phyloP scores from a whole-genome alignment of 2,888 invertebrate genomes.

The Adela reaumurella region DNA sequence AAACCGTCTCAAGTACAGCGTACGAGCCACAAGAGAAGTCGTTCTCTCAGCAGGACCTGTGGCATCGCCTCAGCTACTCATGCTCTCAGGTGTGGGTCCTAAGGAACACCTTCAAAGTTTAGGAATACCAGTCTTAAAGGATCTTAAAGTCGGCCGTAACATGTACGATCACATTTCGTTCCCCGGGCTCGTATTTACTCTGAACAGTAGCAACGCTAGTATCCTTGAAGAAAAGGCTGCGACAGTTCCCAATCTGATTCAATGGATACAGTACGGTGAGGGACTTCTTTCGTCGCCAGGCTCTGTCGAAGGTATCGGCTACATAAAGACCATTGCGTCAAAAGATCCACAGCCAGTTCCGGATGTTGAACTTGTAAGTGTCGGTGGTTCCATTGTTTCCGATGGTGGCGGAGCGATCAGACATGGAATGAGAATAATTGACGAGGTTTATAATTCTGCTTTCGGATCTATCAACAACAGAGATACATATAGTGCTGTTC shows the following conservation, averaged over 20 bases:
- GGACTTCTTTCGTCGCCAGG: constrained; percentile 60
- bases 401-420: constrained; percentile 54
- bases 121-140: constrained; percentile 58
- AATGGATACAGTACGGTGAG: constrained; percentile 46
- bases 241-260: constrained; percentile 33
- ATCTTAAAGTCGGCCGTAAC: constrained; percentile 64
- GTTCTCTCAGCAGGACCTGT: constrained; percentile 84
- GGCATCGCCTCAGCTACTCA: constrained; percentile 85
- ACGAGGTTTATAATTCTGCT: constrained; percentile 53
- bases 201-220: constrained; percentile 40
- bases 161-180: constrained; percentile 61
- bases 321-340: constrained; percentile 57
- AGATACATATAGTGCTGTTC: constrained; percentile 63
- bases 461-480: constrained; percentile 50
- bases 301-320: constrained; percentile 64
- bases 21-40: constrained; percentile 72
- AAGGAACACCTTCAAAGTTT: constrained; percentile 52
- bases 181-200: constrained; percentile 43
- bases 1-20: constrained; percentile 42
- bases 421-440: constrained; percentile 53
- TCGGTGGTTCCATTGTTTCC: constrained; percentile 60
- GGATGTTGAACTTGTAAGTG: constrained; percentile 63
- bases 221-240: constrained; percentile 38
- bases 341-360: constrained; percentile 55
- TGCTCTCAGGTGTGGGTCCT: constrained; percentile 76